Conservation (phyloP, 2,888 invertebrate species). For the Drosophila subquinaria region DNA sequence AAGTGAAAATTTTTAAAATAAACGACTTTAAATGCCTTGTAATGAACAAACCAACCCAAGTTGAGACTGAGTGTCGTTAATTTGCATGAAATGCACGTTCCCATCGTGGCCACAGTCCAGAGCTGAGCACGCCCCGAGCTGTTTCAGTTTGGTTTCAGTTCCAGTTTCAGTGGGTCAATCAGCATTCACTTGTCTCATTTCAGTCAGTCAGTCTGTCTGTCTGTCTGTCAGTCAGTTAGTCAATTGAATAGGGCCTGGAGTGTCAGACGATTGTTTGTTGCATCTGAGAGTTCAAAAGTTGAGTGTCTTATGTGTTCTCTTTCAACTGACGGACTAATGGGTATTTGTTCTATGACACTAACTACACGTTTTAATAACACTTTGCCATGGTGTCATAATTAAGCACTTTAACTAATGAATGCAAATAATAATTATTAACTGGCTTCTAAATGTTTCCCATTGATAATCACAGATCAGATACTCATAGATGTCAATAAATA, state of each 20-base stretch:
- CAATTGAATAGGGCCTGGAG: constrained; percentile 34
- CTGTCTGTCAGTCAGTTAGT: neutral
- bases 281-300: constrained; percentile 6
- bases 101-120: constrained; percentile 23
- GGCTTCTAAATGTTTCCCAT: constrained; percentile 42
- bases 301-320: constrained; percentile 18
- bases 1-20: constrained; percentile 70
- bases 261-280: constrained; percentile 13
- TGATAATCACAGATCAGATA: constrained; percentile 45
- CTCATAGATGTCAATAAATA: constrained; percentile 9
- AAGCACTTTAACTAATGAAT: constrained; percentile 41
- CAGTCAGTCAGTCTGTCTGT: constrained; percentile 41
- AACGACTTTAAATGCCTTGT: constrained; percentile 64
- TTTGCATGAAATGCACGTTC: constrained; percentile 78
- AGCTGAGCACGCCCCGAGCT: constrained; percentile 43
- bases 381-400: constrained; percentile 31
- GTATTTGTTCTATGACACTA: constrained; percentile 27
- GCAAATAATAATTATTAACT: constrained; percentile 59
- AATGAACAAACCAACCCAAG: constrained; percentile 38
- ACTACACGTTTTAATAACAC: constrained; percentile 7
- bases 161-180: constrained; percentile 70
- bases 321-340: constrained; percentile 11
- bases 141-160: constrained; percentile 29
- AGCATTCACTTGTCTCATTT: constrained; percentile 76
- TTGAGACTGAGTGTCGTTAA: constrained; percentile 55